A percentile compares a stretch with the other conserved stretches of the same genome.
Conservation (phyloP, 2,888 invertebrate genomes). For the Nemotelus pantherinus region DNA sequence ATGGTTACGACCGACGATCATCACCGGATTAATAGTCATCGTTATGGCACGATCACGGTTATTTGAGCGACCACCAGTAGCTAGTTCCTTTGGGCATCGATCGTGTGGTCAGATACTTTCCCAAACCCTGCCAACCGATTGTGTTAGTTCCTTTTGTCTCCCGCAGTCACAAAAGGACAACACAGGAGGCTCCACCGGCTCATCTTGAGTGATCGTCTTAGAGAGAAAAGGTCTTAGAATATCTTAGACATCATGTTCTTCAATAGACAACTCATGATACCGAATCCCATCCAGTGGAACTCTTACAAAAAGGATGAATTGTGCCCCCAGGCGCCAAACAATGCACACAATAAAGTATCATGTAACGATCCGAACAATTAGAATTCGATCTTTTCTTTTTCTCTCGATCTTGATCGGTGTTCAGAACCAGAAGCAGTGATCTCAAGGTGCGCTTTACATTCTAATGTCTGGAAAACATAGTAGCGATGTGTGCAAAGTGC, state of each 20-base stretch:
- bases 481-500: too few relatives aligned
- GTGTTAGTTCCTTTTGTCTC: too few relatives aligned
- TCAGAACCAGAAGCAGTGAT: too few relatives aligned
- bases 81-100: slow-evolving; percentile 1
- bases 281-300: background rate
- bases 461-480: too few relatives aligned
- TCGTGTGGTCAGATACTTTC: slow-evolving; percentile 6
- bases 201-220: too few relatives aligned
- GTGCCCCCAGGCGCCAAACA: slow-evolving; percentile 16
- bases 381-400: slow-evolving; percentile 1
- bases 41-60: slow-evolving; percentile 37
- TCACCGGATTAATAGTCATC: slow-evolving; percentile 20
- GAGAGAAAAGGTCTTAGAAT: slow-evolving; percentile 8
- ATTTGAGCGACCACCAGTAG: slow-evolving; percentile 10
- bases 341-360: background rate
- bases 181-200: too few relatives aligned
- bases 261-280: slow-evolving; percentile 27
- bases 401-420: too few relatives aligned
- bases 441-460: too few relatives aligned
- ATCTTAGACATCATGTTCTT: slow-evolving; percentile 21
- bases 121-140: background rate
- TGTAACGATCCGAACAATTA: slow-evolving; percentile 16
- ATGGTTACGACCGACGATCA: slow-evolving; percentile 18
- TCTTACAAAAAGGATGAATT: background rate
- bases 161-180: too few relatives aligned